phyloP scores from a whole-genome alignment of 1,140 invertebrate genomes.

The roundworm (Caenorhabditis elegans) region WBcel235 BX284605.5:12876001-12876500 shows the following conservation, averaged over 20 bases:
- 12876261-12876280: background rate
- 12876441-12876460: no score
- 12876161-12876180: slow-evolving; percentile 9
- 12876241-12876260: slow-evolving; percentile 2
- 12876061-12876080: background rate
- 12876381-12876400: no score
- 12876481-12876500: no score
- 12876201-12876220: background rate
- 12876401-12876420: no score
- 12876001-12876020: background rate
- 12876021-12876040: slow-evolving; percentile 18
- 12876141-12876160: background rate
- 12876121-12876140: slow-evolving; percentile 11
- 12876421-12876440: no score
- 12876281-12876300: slow-evolving; percentile 18
- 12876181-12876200: background rate
- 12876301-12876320: background rate
- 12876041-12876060: slow-evolving; percentile 29
- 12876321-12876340: slow-evolving; percentile 11
- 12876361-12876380: no score
- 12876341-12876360: no score
- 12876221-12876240: background rate
- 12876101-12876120: background rate
- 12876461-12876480: no score
- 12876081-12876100: background rate